These are phyloP conservation scores for Eulemur mongoz DNA, from an alignment of 2,797 vertebrate genomes.

Conservation along the genomic window DNA sequence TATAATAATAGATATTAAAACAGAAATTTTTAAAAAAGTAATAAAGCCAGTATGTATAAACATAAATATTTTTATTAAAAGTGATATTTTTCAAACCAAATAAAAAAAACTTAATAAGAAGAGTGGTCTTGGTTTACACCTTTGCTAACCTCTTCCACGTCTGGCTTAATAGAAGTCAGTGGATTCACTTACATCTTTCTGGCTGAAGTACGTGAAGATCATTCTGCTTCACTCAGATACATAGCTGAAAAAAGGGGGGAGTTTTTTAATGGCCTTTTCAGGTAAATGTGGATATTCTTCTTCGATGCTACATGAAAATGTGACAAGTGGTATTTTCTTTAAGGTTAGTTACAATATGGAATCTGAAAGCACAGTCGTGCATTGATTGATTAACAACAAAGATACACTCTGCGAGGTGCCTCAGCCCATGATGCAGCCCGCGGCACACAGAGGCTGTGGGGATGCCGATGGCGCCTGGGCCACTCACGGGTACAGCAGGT, in stretches of 20 bases:
- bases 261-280: no score
- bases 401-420: background rate
- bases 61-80: background rate
- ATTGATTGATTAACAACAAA: rapidly evolving
- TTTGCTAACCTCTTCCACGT: background rate
- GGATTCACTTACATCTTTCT: background rate
- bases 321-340: background rate
- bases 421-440: rapidly evolving
- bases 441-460: rapidly evolving
- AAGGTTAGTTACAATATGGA: background rate
- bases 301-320: rapidly evolving
- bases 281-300: no score
- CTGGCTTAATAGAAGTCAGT: no score
- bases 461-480: background rate
- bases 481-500: background rate
- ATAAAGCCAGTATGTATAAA: background rate
- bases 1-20: background rate
- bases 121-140: background rate
- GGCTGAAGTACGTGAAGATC: background rate
- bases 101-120: background rate
- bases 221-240: background rate
- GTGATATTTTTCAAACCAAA: background rate
- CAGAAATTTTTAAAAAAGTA: background rate
- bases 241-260: background rate
- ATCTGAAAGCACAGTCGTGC: background rate